Percentiles rank a stretch among this genome's conserved stretches.
Evolutionary conservation across 2,113 vertebrate species (phyloP).

Genomic region (Anseranas semipalmata): DNA sequence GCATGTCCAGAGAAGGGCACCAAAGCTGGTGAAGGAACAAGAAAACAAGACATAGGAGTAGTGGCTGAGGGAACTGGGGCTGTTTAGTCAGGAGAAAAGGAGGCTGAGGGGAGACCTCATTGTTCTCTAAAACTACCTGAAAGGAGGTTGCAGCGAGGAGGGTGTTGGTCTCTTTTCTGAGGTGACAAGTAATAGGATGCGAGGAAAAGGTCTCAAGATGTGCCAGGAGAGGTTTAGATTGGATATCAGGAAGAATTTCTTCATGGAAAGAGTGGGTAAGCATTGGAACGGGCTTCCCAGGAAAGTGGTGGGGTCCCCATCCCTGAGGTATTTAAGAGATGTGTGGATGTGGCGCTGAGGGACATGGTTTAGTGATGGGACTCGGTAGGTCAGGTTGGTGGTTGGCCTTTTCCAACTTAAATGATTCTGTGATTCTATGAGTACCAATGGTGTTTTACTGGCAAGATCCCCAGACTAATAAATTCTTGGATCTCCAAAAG

Average conservation of each 20-base stretch:
- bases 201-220: neutral
- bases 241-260: neutral
- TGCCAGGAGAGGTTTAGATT: neutral
- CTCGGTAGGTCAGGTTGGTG: neutral
- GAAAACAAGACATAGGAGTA: neutral
- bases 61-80: neutral
- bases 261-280: neutral
- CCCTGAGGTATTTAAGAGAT: neutral
- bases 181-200: too few species aligned
- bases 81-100: neutral
- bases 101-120: neutral
- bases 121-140: neutral
- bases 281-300: neutral
- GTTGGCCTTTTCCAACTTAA: neutral
- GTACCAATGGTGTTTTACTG: neutral
- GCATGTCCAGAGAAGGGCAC: neutral
- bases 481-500: neutral
- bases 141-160: neutral
- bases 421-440: neutral
- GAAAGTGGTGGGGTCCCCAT: too few species aligned
- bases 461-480: neutral
- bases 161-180: neutral
- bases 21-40: neutral
- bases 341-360: neutral
- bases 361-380: neutral